Evolutionary conservation across 2,113 vertebrate species (phyloP).

Genomic region (Xiphophorus couchianus): DNA sequence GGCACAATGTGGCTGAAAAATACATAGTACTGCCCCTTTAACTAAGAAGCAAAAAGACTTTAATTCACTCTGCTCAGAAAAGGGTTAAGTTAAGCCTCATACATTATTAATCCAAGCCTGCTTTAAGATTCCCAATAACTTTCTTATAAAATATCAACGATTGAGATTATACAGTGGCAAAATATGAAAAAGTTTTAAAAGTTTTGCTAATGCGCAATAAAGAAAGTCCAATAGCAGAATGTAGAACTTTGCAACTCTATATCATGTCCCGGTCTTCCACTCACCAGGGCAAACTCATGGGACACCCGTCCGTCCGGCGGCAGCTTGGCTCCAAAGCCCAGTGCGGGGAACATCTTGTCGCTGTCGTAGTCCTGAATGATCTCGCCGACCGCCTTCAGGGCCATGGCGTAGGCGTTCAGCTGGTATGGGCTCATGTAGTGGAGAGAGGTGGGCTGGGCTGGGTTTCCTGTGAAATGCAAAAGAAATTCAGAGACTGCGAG

Average conservation of each 20-base stretch:
- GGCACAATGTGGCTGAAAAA: too few relatives aligned
- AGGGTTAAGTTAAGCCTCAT: too few relatives aligned
- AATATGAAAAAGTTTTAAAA: too few relatives aligned
- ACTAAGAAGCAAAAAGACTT: background rate
- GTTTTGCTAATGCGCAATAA: background rate
- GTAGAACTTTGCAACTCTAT: background rate
- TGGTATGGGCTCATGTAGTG: slow-evolving; percentile 99
- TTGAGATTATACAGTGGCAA: too few relatives aligned
- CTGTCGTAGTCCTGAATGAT: slow-evolving; percentile 99
- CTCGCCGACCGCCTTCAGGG: slow-evolving; percentile 94
- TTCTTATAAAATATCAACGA: too few relatives aligned
- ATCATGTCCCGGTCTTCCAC: slow-evolving; percentile 19
- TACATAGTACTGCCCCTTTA: background rate
- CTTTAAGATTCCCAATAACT: too few relatives aligned
- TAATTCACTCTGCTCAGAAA: too few relatives aligned
- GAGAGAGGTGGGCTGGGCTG: slow-evolving; percentile 94
- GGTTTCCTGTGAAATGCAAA: slow-evolving; percentile 85
- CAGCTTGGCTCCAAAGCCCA: slow-evolving; percentile 96
- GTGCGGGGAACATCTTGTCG: slow-evolving; percentile 98
- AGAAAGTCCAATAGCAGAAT: background rate
- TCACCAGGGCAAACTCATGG: slow-evolving; percentile 97
- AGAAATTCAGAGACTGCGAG: too few relatives aligned
- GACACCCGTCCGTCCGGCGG: slow-evolving; percentile 95
- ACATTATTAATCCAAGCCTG: too few relatives aligned
- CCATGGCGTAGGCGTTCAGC: slow-evolving; percentile 95